phyloP scores from a whole-genome alignment of 2,888 invertebrate species.

The Eupithecia pulchellata region DNA sequence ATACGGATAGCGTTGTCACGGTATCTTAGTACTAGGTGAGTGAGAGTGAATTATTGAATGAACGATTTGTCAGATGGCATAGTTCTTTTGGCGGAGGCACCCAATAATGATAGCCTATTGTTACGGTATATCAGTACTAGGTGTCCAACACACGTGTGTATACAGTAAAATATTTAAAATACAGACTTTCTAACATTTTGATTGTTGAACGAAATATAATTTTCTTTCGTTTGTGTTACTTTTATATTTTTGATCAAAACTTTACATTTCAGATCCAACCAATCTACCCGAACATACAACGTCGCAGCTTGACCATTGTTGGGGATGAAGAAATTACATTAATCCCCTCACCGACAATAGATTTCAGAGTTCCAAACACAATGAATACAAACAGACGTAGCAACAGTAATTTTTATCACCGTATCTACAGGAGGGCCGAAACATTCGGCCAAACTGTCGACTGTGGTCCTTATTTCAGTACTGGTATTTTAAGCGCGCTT shows the following conservation, averaged over 20 bases:
- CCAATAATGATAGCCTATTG: too few relatives aligned
- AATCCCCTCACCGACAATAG: neutral
- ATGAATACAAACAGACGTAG: neutral
- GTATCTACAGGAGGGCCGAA: neutral
- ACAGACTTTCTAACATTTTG: too few relatives aligned
- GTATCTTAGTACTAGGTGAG: neutral
- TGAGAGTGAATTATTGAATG: neutral
- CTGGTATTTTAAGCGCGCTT: conserved; percentile 52
- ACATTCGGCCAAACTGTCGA: conserved; percentile 54
- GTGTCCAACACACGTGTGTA: too few relatives aligned
- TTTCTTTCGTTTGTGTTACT: too few relatives aligned
- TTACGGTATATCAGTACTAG: too few relatives aligned
- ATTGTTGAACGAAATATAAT: too few relatives aligned
- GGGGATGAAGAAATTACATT: neutral
- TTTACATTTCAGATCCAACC: conserved; percentile 43
- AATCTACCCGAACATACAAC: conserved; percentile 7
- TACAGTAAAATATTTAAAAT: too few relatives aligned
- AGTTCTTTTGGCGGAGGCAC: too few relatives aligned
- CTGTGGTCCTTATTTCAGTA: conserved; percentile 64
- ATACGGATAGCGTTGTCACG: neutral
- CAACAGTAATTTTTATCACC: neutral
- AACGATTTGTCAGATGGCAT: neutral
- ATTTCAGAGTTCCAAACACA: neutral
- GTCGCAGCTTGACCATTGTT: neutral
- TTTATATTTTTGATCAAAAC: neutral